Conservation (phyloP, 2,888 invertebrate species). For the Agrenia bidenticulata region DNA sequence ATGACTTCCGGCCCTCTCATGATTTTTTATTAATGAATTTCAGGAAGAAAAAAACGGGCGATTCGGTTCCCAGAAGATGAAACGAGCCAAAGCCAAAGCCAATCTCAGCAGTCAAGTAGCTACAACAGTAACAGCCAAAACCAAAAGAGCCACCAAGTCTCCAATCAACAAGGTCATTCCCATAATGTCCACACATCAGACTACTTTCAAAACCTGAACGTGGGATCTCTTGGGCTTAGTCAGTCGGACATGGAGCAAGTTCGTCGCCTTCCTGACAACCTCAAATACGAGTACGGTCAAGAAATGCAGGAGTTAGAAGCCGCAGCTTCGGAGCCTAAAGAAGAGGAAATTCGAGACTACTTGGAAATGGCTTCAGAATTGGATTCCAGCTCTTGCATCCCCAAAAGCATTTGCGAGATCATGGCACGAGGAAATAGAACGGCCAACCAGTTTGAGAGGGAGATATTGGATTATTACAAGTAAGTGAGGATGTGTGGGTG, state of each 20-base stretch:
- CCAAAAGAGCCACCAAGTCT: background rate
- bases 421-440: conserved; percentile 47
- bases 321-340: conserved; percentile 44
- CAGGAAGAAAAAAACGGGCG: conserved; percentile 29
- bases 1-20: background rate
- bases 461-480: conserved; percentile 44
- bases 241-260: conserved; percentile 30
- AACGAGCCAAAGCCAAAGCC: conserved; percentile 2
- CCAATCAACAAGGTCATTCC: background rate
- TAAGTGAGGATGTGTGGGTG: conserved; percentile 13
- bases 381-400: conserved; percentile 47
- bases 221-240: conserved; percentile 26
- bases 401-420: conserved; percentile 50
- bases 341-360: conserved; percentile 48
- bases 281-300: conserved; percentile 30
- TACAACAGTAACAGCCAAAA: conserved; percentile 10
- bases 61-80: conserved; percentile 32
- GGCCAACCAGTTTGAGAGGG: conserved; percentile 46
- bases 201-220: conserved; percentile 15
- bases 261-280: conserved; percentile 22
- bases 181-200: background rate
- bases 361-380: conserved; percentile 45
- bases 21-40: background rate
- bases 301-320: conserved; percentile 37
- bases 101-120: background rate